Base-by-base conservation (phyloP, 2,113 vertebrate genomes). In the Cettia cetti region DNA sequence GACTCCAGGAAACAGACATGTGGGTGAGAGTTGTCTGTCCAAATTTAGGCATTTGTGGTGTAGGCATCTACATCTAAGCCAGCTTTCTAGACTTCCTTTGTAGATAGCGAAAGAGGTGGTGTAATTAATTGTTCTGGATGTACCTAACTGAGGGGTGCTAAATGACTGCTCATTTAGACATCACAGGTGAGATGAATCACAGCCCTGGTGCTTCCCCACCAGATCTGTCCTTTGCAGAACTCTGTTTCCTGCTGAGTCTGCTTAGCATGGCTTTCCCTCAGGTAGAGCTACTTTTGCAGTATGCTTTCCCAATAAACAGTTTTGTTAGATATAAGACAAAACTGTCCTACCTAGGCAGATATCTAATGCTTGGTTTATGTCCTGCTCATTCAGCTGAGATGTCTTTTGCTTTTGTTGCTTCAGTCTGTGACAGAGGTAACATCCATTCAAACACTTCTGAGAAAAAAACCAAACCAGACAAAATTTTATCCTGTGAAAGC, bases 41-140 rank as follows among this genome's bases (percentile, higher is more conserved):
- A 94, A 56, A 92, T 86, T 66, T 89, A 95, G 82, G n/a, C 64
- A 56, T 71, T 96, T 92, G n/a, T 68, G 69, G 27, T 83, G 86
- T 74, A 90, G 59, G 35, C 33, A 53, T 80, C 76, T 90, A 33
- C 60, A 92, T 86, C 72, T 78, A 59, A 83, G 39, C 50, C 68
- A 65, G 42, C 56, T 92, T 89, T 94, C 63, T 78, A 78, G 64
- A 64, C 44, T 90, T 90, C 39, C 39, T 88, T 56, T 90, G 33
- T 83, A 90, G 79, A 74, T 4, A 66, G 40, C 1, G 3, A 70
- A 80, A 79, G 77, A 33, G 23, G 23, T 50, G 35, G 39, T 33
- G 23, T 83, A 42, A 80, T 93, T 77, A 80, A 52, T 83, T 90
- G n/a, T 61, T 88, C 63, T 71, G 44, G 37, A n/a, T 74, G 33